Percentiles rank a stretch among this genome's conserved stretches.
Evolutionary conservation across 1,140 invertebrate species (phyloP).

Genomic region (Drosophila orena): DNA sequence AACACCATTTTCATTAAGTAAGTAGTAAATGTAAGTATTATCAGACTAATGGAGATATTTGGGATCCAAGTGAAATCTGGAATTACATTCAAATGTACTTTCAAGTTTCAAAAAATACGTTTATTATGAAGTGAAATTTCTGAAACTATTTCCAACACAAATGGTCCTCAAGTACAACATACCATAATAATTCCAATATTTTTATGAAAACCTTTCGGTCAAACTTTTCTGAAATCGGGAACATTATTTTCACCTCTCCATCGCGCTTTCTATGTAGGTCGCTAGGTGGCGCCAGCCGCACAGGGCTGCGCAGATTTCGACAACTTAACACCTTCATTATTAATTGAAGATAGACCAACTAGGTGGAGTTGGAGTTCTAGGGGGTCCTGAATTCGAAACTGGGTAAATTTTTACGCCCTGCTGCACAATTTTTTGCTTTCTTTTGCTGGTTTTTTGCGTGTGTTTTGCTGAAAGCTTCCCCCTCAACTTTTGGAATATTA

Average conservation of each 20-base stretch:
- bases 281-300: slow-evolving; percentile 61
- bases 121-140: too few species aligned
- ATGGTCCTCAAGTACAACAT: too few species aligned
- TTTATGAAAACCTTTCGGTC: not conserved
- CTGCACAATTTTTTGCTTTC: slow-evolving; percentile 56
- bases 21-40: too few species aligned
- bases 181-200: too few species aligned
- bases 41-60: too few species aligned
- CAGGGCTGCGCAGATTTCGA: slow-evolving; percentile 70
- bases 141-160: too few species aligned
- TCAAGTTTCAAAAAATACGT: too few species aligned
- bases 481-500: slow-evolving; percentile 81
- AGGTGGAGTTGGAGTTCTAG: slow-evolving; percentile 1
- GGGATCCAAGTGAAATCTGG: too few species aligned
- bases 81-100: too few species aligned
- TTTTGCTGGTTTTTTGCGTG: slow-evolving; percentile 30
- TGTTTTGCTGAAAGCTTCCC: slow-evolving; percentile 70
- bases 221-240: slow-evolving; percentile 1
- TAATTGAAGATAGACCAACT: slow-evolving; percentile 76
- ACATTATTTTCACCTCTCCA: not conserved
- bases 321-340: slow-evolving; percentile 82
- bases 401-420: slow-evolving; percentile 31
- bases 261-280: slow-evolving; percentile 59
- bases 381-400: slow-evolving; percentile 12
- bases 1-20: too few species aligned